Base-by-base conservation (phyloP, 37 sponge, comb jelly and placozoan species). In the Agelas oroides region DNA sequence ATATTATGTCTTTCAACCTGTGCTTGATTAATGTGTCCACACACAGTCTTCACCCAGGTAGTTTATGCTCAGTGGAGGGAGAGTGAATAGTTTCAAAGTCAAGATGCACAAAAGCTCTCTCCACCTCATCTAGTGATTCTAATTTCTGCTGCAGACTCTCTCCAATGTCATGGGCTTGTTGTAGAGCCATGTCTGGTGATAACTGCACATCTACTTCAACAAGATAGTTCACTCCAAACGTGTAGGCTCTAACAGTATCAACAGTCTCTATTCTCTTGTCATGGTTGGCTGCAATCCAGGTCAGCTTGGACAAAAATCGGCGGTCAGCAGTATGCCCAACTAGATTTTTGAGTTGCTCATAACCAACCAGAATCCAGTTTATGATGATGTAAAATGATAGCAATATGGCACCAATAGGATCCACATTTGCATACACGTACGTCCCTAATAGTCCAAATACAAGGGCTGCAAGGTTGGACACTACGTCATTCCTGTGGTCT, bases 21-120 rank as follows among this genome's bases (percentile, higher is more conserved):
- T 46, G 46, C 46, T 46, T 12, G 3, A 46, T 46, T 8, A 46
- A 3, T 46, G 46, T 46, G 8, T 46, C 3, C 46, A 46, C 3
- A 12, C 8, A 46, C 25, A 61, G 3, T 61, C 2, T 12, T 27
- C 25, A 25, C 25, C 70, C 41, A 30, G 40, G 40, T 0, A 18
- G 53, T 23, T 46, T 88, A 73, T 88, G 89, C 62, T 88, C 89
- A 30, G 27, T 34, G 27, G 83, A 76, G 18, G 89, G 89, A 59
- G 74, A 25, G 41, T 88, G 89, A 1, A 39, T 14, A 2, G 77
- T 67, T 39, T 88, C 89, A 68, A 75, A 88, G 78, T 88, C 89
- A 31, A 81, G 30, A 77, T 88, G 89, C 24, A 88, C 89, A 82
- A 88, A 88, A 5, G 89, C 89, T 40, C 89, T 74, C 71, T 88